These are phyloP conservation scores for Catharus bicknelli DNA, from an alignment of 2,113 vertebrate genomes.

Conservation along the genomic window DNA sequence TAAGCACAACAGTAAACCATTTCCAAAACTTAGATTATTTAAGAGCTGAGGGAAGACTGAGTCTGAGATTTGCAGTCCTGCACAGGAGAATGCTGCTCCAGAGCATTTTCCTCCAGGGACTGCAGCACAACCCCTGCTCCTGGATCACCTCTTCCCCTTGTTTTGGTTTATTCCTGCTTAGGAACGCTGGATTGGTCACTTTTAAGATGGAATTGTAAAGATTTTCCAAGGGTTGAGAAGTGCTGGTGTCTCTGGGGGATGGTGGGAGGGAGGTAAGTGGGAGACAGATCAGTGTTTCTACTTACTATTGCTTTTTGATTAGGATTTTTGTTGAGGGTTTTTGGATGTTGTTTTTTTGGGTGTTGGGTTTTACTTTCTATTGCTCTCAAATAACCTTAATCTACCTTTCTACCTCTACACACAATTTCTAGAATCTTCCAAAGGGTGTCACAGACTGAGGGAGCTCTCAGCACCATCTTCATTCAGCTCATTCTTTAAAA, in stretches of 20 bases:
- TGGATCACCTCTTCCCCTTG: not conserved
- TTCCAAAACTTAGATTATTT: not conserved
- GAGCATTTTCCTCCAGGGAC: not conserved
- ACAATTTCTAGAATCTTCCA: not conserved
- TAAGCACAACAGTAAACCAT: not conserved
- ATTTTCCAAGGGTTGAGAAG: not conserved
- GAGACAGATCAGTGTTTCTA: not conserved
- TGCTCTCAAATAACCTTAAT: not conserved
- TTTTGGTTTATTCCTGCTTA: not conserved
- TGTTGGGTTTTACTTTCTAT: not conserved
- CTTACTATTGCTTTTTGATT: not conserved
- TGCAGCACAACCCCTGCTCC: not conserved
- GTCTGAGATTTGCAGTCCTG: not conserved
- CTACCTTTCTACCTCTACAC: not conserved
- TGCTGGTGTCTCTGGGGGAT: accelerated
- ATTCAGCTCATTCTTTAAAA: not conserved
- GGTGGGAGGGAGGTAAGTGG: not conserved
- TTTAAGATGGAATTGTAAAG: not conserved
- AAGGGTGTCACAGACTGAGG: not conserved
- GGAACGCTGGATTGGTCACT: not conserved
- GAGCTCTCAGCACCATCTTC: not conserved
- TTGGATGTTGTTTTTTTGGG: not conserved
- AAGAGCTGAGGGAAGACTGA: not conserved
- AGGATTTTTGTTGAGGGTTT: not conserved
- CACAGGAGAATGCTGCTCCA: not conserved